A percentile compares a stretch with the other conserved stretches of the same genome.
These are phyloP conservation scores for Teleiodes luculella DNA, from an alignment of 2,888 invertebrate species.

Conservation along the genomic window DNA sequence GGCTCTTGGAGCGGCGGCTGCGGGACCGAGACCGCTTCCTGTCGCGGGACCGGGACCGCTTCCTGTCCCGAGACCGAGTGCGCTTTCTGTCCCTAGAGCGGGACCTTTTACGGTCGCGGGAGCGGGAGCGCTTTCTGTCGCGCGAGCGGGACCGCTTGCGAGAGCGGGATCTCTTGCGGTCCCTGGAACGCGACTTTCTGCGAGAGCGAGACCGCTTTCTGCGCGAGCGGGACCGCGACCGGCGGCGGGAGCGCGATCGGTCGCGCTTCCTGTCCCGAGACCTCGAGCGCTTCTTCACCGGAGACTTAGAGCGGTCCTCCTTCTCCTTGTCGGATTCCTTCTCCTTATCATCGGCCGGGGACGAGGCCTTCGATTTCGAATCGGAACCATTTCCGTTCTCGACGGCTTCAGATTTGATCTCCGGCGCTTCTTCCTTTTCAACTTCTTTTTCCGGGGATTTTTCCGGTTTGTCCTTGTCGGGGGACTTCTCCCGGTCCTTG, in stretches of 20 bases:
- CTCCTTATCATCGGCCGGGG: constrained; percentile 53
- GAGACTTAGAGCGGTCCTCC: constrained; percentile 43
- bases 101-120: constrained; percentile 69
- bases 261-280: constrained; percentile 68
- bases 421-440: constrained; percentile 41
- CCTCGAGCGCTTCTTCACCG: constrained; percentile 63
- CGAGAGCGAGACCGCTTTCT: constrained; percentile 73
- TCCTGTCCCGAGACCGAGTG: constrained; percentile 67
- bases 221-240: constrained; percentile 77
- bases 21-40: constrained; percentile 65
- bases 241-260: constrained; percentile 79
- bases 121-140: constrained; percentile 77
- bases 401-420: constrained; percentile 44
- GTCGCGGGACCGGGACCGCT: constrained; percentile 64
- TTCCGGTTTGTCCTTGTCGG: constrained; percentile 48
- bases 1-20: constrained; percentile 64
- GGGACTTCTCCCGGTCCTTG: constrained; percentile 36
- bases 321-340: constrained; percentile 39
- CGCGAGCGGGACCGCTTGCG: constrained; percentile 78
- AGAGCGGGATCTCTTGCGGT: constrained; percentile 56
- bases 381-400: constrained; percentile 64
- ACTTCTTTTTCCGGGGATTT: constrained; percentile 56
- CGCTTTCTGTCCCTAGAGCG: constrained; percentile 70
- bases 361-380: constrained; percentile 51
- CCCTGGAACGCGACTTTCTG: constrained; percentile 55